A percentile compares a stretch with the other conserved stretches of the same genome.
phyloP scores from a whole-genome alignment of 1,140 invertebrate species.

The Rhopalosiphum maidis region DNA sequence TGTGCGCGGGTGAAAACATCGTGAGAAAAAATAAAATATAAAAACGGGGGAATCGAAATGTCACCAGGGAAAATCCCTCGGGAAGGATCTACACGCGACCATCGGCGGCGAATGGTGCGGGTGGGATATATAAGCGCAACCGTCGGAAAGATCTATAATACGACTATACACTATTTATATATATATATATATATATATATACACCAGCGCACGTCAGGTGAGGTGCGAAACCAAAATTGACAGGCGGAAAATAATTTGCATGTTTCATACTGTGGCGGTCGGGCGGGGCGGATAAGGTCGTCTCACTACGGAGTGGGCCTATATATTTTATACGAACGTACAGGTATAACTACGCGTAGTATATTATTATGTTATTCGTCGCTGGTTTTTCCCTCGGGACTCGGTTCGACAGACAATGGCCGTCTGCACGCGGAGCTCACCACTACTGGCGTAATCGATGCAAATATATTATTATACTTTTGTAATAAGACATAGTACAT shows the following conservation, averaged over 20 bases:
- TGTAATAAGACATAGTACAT: background rate
- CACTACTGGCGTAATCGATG: background rate
- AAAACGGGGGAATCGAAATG: constrained; percentile 50
- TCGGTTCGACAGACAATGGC: constrained; percentile 17
- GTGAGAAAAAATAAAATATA: constrained; percentile 6
- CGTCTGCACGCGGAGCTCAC: background rate
- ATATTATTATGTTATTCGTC: constrained; percentile 15
- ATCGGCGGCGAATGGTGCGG: background rate
- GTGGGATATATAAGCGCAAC: background rate
- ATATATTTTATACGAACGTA: background rate
- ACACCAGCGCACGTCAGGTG: background rate
- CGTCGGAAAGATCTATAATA: background rate
- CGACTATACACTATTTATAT: background rate
- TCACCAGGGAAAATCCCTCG: constrained; percentile 6
- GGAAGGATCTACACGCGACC: background rate
- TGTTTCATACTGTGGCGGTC: background rate
- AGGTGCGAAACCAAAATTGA: constrained; percentile 47
- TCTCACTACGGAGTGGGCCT: background rate
- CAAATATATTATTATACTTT: background rate
- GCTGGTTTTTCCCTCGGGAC: background rate
- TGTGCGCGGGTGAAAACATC: background rate
- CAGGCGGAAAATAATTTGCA: constrained; percentile 57
- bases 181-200: no score
- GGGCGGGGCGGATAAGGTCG: background rate
- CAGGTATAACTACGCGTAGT: background rate